Conservation (phyloP, 2,888 invertebrate genomes). For the Spicauda simplicius region DNA sequence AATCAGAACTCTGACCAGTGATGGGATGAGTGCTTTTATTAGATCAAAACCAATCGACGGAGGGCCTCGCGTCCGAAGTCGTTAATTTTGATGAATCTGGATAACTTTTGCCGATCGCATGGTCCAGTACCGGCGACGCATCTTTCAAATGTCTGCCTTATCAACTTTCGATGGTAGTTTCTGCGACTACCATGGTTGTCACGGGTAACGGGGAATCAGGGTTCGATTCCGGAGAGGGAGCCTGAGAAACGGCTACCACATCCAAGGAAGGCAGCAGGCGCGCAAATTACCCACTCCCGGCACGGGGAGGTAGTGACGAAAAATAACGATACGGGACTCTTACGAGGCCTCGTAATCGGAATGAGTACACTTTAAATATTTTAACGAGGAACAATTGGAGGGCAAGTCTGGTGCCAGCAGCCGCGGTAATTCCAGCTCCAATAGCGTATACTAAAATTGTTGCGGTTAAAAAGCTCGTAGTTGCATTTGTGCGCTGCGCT, state of each 20-base stretch:
- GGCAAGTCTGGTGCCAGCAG: conserved; percentile 88
- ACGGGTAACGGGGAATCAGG: conserved; percentile 91
- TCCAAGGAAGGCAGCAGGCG: conserved; percentile 90
- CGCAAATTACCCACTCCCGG: conserved; percentile 60
- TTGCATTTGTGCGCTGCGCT: conserved; percentile 79
- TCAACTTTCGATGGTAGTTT: conserved; percentile 88
- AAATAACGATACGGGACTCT: conserved; percentile 87
- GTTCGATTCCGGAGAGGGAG: conserved; percentile 90
- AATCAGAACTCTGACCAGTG: conserved; percentile 71
- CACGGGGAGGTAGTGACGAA: conserved; percentile 85
- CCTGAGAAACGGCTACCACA: conserved; percentile 89
- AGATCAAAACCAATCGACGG: conserved; percentile 73
- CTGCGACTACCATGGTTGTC: conserved; percentile 87
- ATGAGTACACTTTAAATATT: conserved; percentile 83
- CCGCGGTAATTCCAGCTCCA: conserved; percentile 90
- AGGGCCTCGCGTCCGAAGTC: conserved; percentile 62
- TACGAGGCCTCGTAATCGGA: conserved; percentile 84
- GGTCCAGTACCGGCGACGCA: conserved; percentile 82
- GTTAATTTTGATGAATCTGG: conserved; percentile 75
- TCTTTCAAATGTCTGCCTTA: conserved; percentile 88
- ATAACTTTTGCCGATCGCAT: conserved; percentile 67
- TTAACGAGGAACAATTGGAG: conserved; percentile 87
- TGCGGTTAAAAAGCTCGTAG: conserved; percentile 88
- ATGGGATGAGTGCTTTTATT: conserved; percentile 71
- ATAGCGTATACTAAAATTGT: conserved; percentile 89